phyloP scores from a whole-genome alignment of 1,140 invertebrate genomes.

The Drosophila grimshawi region DNA sequence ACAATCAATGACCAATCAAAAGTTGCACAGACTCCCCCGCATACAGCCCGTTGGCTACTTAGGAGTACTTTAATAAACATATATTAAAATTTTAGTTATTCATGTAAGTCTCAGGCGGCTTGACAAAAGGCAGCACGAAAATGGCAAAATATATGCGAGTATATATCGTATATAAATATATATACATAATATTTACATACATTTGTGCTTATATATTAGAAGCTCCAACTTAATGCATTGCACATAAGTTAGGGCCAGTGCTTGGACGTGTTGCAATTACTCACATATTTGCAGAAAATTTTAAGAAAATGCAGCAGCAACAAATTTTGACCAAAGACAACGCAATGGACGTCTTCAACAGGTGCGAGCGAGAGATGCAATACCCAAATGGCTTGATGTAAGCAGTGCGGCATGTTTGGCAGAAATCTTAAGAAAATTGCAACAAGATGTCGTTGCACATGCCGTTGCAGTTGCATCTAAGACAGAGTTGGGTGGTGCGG shows the following conservation, averaged over 20 bases:
- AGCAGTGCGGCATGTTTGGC: slow-evolving; percentile 50
- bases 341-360: slow-evolving; percentile 30
- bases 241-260: slow-evolving; percentile 48
- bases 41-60: slow-evolving; percentile 47
- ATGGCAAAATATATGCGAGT: slow-evolving; percentile 62
- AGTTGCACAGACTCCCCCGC: slow-evolving; percentile 51
- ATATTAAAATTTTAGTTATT: slow-evolving; percentile 83
- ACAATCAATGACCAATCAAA: slow-evolving; percentile 78
- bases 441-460: slow-evolving; percentile 68
- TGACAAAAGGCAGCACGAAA: slow-evolving; percentile 65
- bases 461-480: slow-evolving; percentile 45
- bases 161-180: slow-evolving; percentile 31
- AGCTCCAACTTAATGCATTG: slow-evolving; percentile 40
- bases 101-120: slow-evolving; percentile 73
- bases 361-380: slow-evolving; percentile 58
- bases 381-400: neutral
- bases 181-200: neutral
- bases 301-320: slow-evolving; percentile 81
- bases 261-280: slow-evolving; percentile 67
- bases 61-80: slow-evolving; percentile 78
- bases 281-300: slow-evolving; percentile 80
- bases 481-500: neutral
- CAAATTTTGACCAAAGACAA: slow-evolving; percentile 70
- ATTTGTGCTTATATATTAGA: slow-evolving; percentile 12
- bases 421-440: slow-evolving; percentile 76